Conservation (phyloP, 1,140 invertebrate species). For the Bombus picipes region DNA sequence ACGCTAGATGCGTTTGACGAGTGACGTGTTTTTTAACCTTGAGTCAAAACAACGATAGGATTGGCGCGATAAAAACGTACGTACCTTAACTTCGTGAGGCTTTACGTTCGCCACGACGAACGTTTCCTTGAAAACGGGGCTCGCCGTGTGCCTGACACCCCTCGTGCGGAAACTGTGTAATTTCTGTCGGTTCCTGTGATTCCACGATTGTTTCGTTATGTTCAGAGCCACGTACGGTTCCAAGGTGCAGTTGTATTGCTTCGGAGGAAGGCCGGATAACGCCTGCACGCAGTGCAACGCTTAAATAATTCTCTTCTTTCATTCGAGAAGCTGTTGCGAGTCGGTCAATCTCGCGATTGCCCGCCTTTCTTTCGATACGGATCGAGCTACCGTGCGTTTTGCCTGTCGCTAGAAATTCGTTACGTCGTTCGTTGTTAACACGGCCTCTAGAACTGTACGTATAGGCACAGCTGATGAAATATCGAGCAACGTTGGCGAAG, state of each 20-base stretch:
- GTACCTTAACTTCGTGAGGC: conserved; percentile 78
- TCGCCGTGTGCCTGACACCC: conserved; percentile 77
- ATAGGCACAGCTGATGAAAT: too few relatives aligned
- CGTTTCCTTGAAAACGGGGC: conserved; percentile 79
- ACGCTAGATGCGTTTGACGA: background rate
- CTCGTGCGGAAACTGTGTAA: conserved; percentile 80
- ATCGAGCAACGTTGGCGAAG: background rate
- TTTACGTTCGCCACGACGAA: conserved; percentile 78
- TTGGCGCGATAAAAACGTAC: background rate
- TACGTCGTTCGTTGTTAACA: too few relatives aligned
- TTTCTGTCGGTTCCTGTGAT: conserved; percentile 76
- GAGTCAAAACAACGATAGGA: conserved; percentile 5
- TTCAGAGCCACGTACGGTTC: conserved; percentile 80
- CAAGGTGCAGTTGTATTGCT: conserved; percentile 79
- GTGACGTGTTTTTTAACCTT: conserved; percentile 30
- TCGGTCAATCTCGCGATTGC: background rate
- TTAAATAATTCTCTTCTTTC: background rate
- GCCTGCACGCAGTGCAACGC: conserved; percentile 62
- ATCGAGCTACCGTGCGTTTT: too few relatives aligned
- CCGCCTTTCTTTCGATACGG: too few relatives aligned
- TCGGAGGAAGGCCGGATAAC: conserved; percentile 78
- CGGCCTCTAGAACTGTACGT: too few relatives aligned
- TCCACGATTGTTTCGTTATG: conserved; percentile 79
- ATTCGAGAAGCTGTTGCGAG: rapidly evolving
- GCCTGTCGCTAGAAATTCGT: too few relatives aligned